These are phyloP conservation scores for Kradibia gibbosae DNA, from an alignment of 1,140 invertebrate genomes.

Conservation along the genomic window DNA sequence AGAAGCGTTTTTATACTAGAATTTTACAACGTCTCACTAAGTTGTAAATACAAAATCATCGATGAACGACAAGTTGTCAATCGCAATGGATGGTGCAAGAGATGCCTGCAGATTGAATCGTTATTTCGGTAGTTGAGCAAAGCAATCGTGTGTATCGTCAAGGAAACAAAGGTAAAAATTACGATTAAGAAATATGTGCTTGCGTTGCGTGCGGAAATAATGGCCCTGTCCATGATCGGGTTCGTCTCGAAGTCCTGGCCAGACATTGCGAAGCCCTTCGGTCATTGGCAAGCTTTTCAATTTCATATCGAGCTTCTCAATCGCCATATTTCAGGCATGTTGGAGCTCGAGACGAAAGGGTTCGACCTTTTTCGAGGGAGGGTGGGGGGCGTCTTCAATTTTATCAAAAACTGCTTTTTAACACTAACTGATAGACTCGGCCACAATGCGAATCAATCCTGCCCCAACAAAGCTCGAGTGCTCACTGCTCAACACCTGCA, in stretches of 20 bases:
- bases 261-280: neutral
- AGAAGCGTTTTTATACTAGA: conserved; percentile 68
- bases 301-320: neutral
- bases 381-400: neutral
- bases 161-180: conserved; percentile 62
- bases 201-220: conserved; percentile 57
- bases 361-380: neutral
- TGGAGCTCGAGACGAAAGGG: neutral
- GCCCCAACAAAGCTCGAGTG: neutral
- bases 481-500: no score
- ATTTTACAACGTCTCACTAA: conserved; percentile 56
- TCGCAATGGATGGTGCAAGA: conserved; percentile 64
- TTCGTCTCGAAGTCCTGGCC: neutral
- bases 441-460: neutral
- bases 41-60: conserved; percentile 58
- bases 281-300: neutral
- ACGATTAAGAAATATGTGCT: conserved; percentile 49
- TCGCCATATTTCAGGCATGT: neutral
- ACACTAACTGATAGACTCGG: neutral
- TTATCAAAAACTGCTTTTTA: neutral
- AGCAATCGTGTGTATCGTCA: no score
- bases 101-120: conserved; percentile 54
- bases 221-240: conserved; percentile 50
- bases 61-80: conserved; percentile 66
- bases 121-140: conserved; percentile 68